Evolutionary conservation across 2,888 invertebrate genomes (phyloP).

Genomic region (Sarcophaga variegata): DNA sequence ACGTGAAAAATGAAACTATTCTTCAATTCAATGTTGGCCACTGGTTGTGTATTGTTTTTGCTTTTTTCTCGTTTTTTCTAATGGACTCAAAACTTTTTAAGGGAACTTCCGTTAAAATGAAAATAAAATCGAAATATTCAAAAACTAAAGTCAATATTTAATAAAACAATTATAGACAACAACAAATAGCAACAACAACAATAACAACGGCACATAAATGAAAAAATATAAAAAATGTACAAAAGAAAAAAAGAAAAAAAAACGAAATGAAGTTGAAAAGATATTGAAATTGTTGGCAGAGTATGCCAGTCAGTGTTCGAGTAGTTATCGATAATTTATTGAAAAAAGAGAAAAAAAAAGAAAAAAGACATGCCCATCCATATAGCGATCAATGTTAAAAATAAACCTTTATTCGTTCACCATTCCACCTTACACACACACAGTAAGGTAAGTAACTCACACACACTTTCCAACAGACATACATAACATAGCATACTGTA

Average conservation of each 20-base stretch:
- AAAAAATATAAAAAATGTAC: slow-evolving; percentile 10
- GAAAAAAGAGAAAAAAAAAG: not conserved
- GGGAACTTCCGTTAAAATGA: slow-evolving; percentile 42
- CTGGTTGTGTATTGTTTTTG: not conserved
- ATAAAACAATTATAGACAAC: slow-evolving; percentile 51
- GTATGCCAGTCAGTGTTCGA: not conserved
- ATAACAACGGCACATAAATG: slow-evolving; percentile 10
- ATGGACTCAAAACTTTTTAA: not conserved
- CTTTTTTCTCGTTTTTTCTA: no score
- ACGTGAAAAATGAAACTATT: not conserved
- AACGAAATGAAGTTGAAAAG: not conserved
- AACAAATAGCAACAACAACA: slow-evolving; percentile 10
- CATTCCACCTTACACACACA: not conserved
- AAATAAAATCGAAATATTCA: slow-evolving; percentile 3
- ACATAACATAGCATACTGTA: not conserved
- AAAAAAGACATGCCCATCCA: no score
- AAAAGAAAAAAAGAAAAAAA: not conserved
- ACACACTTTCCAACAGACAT: not conserved
- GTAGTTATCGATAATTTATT: not conserved
- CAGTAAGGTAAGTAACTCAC: no score
- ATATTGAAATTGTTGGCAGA: not conserved
- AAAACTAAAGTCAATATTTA: slow-evolving; percentile 51
- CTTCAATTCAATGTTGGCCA: not conserved
- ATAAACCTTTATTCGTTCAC: not conserved
- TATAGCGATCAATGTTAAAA: not conserved